Conservation (phyloP, 53 echinoderm and acorn worm species). For the Echinometra lucunter region DNA sequence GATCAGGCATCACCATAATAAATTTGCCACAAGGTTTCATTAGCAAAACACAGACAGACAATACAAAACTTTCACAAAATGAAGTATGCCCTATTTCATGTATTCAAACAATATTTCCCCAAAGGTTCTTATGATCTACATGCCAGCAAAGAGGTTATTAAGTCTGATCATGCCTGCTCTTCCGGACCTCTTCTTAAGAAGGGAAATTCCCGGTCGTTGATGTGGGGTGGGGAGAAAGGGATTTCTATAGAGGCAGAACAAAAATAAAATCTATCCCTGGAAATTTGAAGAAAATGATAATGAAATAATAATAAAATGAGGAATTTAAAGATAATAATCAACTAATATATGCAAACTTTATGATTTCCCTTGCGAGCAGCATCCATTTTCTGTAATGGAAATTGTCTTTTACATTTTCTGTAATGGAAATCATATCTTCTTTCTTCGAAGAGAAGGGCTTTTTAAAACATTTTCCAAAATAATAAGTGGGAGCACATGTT, state of each 20-base stretch:
- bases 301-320: too few species aligned
- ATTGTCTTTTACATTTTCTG: too few species aligned
- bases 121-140: neutral
- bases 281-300: neutral
- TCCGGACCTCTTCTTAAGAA: neutral
- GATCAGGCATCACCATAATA: neutral
- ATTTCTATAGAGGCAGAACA: neutral
- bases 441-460: too few species aligned
- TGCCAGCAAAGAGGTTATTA: neutral
- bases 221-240: too few species aligned
- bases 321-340: too few species aligned
- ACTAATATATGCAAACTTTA: too few species aligned
- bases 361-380: too few species aligned
- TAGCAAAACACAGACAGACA: neutral
- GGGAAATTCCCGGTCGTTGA: neutral
- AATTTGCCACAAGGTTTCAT: neutral
- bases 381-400: too few species aligned
- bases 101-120: neutral
- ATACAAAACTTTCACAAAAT: neutral
- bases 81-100: neutral
- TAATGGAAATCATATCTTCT: too few species aligned
- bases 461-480: too few species aligned
- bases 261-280: neutral
- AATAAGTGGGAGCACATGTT: too few species aligned
- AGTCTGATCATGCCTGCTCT: neutral